A percentile compares a stretch with the other conserved stretches of the same genome.
These are phyloP conservation scores for Drosophila melanica DNA, from an alignment of 1,140 invertebrate genomes.

Conservation along the genomic window DNA sequence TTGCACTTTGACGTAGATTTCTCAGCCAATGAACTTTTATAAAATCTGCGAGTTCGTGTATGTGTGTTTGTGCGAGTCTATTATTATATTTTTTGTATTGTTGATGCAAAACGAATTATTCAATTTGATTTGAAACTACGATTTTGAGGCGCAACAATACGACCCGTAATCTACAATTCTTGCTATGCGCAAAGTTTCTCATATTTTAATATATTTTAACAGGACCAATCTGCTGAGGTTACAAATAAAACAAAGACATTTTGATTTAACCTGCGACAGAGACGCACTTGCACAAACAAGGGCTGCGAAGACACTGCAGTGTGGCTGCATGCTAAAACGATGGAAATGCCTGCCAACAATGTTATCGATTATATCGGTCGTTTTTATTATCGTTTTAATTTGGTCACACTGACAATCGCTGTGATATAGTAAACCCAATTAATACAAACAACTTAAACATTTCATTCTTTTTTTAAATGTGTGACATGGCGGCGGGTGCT, in stretches of 20 bases:
- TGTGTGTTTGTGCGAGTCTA: conserved; percentile 58
- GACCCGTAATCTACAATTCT: conserved; percentile 10
- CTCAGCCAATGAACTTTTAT: conserved; percentile 47
- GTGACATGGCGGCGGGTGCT: conserved; percentile 4
- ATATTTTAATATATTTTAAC: conserved; percentile 38
- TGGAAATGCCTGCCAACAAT: conserved; percentile 9
- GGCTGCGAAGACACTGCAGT: conserved; percentile 46
- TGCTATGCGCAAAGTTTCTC: conserved; percentile 18
- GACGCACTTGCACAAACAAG: conserved; percentile 47
- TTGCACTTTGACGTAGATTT: conserved; percentile 66
- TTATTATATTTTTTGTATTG: conserved; percentile 58
- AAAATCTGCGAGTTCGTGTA: conserved; percentile 29
- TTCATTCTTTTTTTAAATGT: neutral
- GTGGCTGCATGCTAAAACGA: conserved; percentile 8
- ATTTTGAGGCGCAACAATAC: conserved; percentile 18
- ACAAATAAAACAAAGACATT: conserved; percentile 57
- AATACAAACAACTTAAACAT: neutral
- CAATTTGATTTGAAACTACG: conserved; percentile 17
- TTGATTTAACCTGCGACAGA: conserved; percentile 38
- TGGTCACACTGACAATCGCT: neutral
- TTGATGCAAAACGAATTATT: conserved; percentile 37
- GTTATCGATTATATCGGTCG: neutral
- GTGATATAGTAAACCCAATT: neutral
- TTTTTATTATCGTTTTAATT: neutral
- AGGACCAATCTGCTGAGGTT: conserved; percentile 25